A percentile compares a stretch with the other conserved stretches of the same genome.
Evolutionary conservation across 2,113 vertebrate genomes (phyloP).

Genomic region (Phalacrocorax brasilianus): DNA sequence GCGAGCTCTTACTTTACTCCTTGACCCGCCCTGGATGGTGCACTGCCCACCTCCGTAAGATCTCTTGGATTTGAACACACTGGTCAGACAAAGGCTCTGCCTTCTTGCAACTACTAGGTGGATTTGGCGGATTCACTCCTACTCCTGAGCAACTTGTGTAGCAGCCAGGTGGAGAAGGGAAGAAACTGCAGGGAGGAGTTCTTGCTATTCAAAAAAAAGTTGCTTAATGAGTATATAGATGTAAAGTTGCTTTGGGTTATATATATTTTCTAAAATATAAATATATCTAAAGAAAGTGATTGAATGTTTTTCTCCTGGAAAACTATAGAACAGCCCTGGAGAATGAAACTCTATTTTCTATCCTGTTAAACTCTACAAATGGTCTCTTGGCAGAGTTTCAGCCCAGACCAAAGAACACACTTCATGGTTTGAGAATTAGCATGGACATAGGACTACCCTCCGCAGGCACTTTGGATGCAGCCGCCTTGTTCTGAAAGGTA

Average conservation of each 20-base stretch:
- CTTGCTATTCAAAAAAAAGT: background rate
- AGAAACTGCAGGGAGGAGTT: background rate
- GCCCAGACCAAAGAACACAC: background rate
- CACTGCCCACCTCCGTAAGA: background rate
- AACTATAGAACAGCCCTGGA: background rate
- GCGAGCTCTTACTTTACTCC: background rate
- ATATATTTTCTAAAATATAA: background rate
- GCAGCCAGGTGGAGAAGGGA: background rate
- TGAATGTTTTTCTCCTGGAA: background rate
- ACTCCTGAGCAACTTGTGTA: background rate
- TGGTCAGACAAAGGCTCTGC: background rate
- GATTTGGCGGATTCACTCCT: background rate
- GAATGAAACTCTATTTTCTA: background rate
- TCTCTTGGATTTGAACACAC: background rate
- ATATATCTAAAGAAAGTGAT: background rate
- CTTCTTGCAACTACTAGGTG: background rate
- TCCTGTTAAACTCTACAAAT: background rate
- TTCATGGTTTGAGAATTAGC: background rate
- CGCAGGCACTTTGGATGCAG: accelerated
- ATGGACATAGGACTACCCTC: accelerated
- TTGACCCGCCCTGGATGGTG: background rate
- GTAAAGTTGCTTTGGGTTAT: background rate
- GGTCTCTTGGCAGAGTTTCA: background rate
- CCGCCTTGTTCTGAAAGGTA: background rate
- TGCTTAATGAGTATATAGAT: background rate